A percentile compares a stretch with the other conserved stretches of the same genome.
phyloP scores from a whole-genome alignment of 2,113 vertebrate species.

The Kryptolebias marmoratus region DNA sequence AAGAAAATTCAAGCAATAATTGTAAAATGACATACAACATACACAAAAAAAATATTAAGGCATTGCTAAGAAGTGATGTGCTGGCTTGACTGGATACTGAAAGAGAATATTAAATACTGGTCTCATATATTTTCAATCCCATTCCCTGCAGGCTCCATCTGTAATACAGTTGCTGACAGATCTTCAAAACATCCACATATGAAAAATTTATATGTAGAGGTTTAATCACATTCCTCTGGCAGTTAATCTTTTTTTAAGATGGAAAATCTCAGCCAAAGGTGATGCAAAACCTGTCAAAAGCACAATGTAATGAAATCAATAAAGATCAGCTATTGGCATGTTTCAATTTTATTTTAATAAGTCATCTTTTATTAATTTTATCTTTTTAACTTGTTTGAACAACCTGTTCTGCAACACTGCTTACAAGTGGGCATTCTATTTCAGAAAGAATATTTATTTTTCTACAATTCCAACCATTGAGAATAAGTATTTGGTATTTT shows the following conservation, averaged over 20 bases:
- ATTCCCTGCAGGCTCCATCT: conserved; percentile 3
- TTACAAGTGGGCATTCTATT: neutral
- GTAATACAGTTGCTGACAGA: conserved; percentile 15
- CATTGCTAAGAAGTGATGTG: conserved; percentile 5
- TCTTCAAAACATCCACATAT: conserved; percentile 44
- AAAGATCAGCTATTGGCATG: conserved; percentile 25
- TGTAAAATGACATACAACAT: neutral
- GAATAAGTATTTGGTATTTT: conserved; percentile 3
- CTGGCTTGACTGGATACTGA: conserved; percentile 29
- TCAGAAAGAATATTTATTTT: conserved; percentile 1
- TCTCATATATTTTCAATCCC: conserved; percentile 36
- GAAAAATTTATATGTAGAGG: conserved; percentile 46
- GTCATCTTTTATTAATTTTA: conserved; percentile 1
- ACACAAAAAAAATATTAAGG: neutral
- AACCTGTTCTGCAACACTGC: neutral
- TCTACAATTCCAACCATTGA: neutral
- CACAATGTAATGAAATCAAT: conserved; percentile 42
- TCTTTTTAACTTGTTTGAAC: conserved; percentile 9
- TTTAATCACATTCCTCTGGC: conserved; percentile 45
- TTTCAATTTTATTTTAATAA: conserved; percentile 49
- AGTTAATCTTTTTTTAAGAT: conserved; percentile 35
- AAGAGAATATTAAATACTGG: conserved; percentile 36
- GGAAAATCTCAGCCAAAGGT: neutral
- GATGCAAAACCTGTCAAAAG: conserved; percentile 35
- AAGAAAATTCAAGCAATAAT: neutral